Percentiles rank a stretch among this genome's conserved stretches.
phyloP scores from a whole-genome alignment of 2,888 invertebrate genomes.

The Gryllus longicercus region DNA sequence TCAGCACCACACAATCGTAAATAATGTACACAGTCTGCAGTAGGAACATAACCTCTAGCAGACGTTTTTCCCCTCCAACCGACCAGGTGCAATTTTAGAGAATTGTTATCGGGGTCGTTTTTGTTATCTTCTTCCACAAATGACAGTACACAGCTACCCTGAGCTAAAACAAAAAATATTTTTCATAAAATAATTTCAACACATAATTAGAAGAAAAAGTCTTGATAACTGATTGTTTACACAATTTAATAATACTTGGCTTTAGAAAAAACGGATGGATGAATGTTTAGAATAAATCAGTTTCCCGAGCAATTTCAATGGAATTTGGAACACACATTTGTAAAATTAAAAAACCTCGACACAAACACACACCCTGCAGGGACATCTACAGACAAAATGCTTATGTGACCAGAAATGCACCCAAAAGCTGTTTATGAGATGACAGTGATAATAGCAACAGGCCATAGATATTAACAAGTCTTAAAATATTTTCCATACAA shows the following conservation, averaged over 20 bases:
- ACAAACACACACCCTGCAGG: no score
- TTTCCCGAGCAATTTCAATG: no score
- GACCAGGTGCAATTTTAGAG: slow-evolving; percentile 62
- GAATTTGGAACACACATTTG: no score
- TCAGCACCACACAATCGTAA: slow-evolving; percentile 82
- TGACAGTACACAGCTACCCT: slow-evolving; percentile 75
- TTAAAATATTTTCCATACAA: no score
- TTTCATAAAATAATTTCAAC: neutral
- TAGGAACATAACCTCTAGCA: slow-evolving; percentile 81
- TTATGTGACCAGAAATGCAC: no score
- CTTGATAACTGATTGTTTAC: slow-evolving; percentile 41
- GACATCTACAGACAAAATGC: no score
- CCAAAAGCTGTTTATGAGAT: no score
- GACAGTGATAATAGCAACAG: no score
- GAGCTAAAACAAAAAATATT: slow-evolving; percentile 46
- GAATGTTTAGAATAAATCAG: neutral
- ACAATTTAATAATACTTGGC: neutral
- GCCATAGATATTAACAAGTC: no score
- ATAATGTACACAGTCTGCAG: slow-evolving; percentile 81
- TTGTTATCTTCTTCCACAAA: slow-evolving; percentile 52
- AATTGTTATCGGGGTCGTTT: slow-evolving; percentile 48
- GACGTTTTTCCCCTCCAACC: slow-evolving; percentile 91
- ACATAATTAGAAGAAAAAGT: neutral
- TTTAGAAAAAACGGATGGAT: slow-evolving; percentile 20
- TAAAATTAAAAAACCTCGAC: no score